Evolutionary conservation across 2,113 vertebrate species (phyloP), one percentile per base, ranked within the genome.

Genomic region (Nesoenas mayeri): DNA sequence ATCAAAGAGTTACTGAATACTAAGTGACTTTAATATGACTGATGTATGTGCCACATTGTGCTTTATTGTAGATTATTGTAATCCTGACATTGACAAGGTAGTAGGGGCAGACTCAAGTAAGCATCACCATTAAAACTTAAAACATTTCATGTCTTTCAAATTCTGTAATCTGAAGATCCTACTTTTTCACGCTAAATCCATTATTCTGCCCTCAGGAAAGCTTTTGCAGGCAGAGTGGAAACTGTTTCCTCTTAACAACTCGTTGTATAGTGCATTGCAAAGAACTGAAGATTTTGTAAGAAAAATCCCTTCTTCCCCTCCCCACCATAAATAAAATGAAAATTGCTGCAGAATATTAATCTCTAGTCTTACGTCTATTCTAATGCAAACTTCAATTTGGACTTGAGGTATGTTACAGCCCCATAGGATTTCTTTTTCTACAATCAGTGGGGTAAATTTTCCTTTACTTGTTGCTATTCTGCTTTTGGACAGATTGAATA

Each of bases 1-100:
- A 91, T 87, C 79, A 96, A 91, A 93, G 51, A 62, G 12, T 44
- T 91, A 29, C 48, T 62, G 50, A 95, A 95, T 60, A 61, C 9
- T 15, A 50, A 95, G 74, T 81, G 53, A 42, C 93, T 86, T 91
- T 73, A 48, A 36, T 95, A 89, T 60, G 53, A 50, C 44, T 74
- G 24, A 72, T 89, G 44, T 29, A 53, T 79, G 53, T 89, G 56
- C 77, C 75, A 73, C 20, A 16, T 82, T 79, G 17, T 91, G 38
- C 73, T 81, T 81, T 81, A 26, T 71, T 89, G 38, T 81, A 61
- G 85, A 88, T 57, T 91, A 61, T 50, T 70, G 26, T 78, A 85
- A 87, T 93, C 57, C 38, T 80, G 61, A 85, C 38, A 72, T 64
- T 72, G 31, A 56, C 54, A 60, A 75, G 58, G 42, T 75, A 57